These are phyloP conservation scores for Aphelinus certus DNA, from an alignment of 1,140 invertebrate genomes.

Conservation along the genomic window DNA sequence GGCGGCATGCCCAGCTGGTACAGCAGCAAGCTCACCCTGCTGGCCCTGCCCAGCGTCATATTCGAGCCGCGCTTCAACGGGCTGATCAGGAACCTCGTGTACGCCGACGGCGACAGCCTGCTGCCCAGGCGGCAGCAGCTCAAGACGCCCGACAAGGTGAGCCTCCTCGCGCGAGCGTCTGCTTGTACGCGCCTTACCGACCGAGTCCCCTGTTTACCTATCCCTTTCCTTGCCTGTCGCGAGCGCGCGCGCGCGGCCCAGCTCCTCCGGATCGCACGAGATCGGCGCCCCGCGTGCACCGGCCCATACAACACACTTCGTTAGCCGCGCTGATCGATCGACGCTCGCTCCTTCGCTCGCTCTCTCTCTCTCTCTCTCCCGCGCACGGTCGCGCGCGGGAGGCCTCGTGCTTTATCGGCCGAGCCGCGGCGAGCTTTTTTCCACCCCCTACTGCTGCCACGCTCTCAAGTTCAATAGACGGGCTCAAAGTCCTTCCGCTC, in stretches of 20 bases:
- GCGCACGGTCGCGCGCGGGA: no score
- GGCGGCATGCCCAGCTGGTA: slow-evolving; percentile 91
- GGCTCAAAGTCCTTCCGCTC: no score
- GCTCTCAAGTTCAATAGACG: no score
- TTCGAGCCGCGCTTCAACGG: slow-evolving; percentile 91
- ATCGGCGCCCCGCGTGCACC: no score
- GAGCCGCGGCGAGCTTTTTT: neutral
- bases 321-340: no score
- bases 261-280: no score
- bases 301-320: no score
- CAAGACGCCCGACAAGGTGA: slow-evolving; percentile 76
- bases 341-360: no score
- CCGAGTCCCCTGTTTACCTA: neutral
- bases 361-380: no score
- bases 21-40: slow-evolving; percentile 81
- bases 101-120: slow-evolving; percentile 79
- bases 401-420: slow-evolving; percentile 1
- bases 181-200: no score
- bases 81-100: slow-evolving; percentile 85
- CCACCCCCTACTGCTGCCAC: neutral
- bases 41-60: slow-evolving; percentile 88
- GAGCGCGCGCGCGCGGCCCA: no score
- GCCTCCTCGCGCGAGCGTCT: neutral
- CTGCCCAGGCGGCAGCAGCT: slow-evolving; percentile 76
- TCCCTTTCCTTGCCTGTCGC: no score